Evolutionary conservation across 2,113 vertebrate genomes (phyloP).

Genomic region (Neolamprologus sp.): DNA sequence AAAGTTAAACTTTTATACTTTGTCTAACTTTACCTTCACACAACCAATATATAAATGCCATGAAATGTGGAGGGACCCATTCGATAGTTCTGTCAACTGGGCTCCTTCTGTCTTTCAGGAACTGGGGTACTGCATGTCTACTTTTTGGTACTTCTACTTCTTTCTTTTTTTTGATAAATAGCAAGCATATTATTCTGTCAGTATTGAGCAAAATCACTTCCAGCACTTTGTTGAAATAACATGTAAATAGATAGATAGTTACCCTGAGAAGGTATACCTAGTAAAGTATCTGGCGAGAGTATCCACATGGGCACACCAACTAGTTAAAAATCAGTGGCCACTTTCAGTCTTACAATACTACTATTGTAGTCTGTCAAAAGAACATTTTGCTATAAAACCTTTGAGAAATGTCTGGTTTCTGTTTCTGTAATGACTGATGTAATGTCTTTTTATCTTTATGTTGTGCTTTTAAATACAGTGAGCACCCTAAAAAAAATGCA

Average conservation of each 20-base stretch:
- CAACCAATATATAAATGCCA: not conserved
- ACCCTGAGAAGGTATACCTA: not conserved
- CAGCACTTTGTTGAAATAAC: not conserved
- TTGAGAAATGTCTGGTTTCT: not conserved
- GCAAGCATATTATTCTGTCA: not conserved
- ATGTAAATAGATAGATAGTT: not conserved
- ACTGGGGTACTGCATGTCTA: not conserved
- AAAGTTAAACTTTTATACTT: not conserved
- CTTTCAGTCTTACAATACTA: not conserved
- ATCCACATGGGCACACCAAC: not conserved
- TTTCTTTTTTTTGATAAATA: not conserved
- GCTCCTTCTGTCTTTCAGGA: not conserved
- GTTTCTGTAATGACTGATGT: not conserved
- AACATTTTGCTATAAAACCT: not conserved
- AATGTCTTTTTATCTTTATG: not conserved
- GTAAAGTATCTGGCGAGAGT: not conserved
- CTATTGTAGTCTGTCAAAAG: not conserved
- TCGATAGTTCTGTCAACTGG: fast-evolving
- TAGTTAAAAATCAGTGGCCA: not conserved
- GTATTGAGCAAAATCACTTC: not conserved
- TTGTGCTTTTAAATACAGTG: not conserved
- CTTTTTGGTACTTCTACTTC: not conserved
- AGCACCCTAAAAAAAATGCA: not conserved
- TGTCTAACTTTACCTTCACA: not conserved
- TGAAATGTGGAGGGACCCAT: not conserved